Percentiles rank a stretch among this genome's conserved stretches.
Evolutionary conservation across 2,797 vertebrate species (phyloP).

Genomic region (Sus cebifrons): DNA sequence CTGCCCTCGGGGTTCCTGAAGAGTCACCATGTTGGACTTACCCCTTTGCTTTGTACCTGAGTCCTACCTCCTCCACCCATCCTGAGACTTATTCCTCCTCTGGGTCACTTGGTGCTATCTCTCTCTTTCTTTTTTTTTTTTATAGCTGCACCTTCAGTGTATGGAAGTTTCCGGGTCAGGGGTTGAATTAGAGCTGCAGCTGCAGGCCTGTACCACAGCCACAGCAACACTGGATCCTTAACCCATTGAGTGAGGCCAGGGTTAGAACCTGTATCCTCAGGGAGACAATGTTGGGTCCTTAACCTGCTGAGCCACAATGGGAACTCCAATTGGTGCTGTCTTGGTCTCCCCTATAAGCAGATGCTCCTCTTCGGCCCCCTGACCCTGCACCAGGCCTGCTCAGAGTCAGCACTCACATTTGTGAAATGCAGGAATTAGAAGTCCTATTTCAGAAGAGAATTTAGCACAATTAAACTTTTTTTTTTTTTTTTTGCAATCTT

Average conservation of each 20-base stretch:
- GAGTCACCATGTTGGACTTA: background rate
- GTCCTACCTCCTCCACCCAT: rapidly evolving
- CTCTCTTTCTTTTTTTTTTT: too few species aligned
- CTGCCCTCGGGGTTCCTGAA: background rate
- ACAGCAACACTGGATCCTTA: too few species aligned
- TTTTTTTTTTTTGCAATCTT: background rate
- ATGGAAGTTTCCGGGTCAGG: too few species aligned
- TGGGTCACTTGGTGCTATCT: background rate
- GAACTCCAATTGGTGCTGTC: background rate
- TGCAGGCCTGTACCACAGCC: too few species aligned
- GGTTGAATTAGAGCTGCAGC: too few species aligned
- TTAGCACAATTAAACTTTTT: background rate
- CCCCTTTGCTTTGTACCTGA: background rate
- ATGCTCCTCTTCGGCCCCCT: background rate
- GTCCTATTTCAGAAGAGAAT: conserved; percentile 26
- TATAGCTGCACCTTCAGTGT: too few species aligned
- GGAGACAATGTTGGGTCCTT: too few species aligned
- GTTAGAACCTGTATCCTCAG: too few species aligned
- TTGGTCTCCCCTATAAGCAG: background rate
- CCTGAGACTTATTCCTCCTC: too few species aligned
- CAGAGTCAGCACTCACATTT: background rate
- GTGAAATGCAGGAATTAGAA: background rate
- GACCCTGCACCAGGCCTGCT: background rate
- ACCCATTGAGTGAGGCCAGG: too few species aligned
- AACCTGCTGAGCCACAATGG: too few species aligned